Evolutionary conservation across 2,888 invertebrate genomes (phyloP).

Genomic region (Bugula neritina): DNA sequence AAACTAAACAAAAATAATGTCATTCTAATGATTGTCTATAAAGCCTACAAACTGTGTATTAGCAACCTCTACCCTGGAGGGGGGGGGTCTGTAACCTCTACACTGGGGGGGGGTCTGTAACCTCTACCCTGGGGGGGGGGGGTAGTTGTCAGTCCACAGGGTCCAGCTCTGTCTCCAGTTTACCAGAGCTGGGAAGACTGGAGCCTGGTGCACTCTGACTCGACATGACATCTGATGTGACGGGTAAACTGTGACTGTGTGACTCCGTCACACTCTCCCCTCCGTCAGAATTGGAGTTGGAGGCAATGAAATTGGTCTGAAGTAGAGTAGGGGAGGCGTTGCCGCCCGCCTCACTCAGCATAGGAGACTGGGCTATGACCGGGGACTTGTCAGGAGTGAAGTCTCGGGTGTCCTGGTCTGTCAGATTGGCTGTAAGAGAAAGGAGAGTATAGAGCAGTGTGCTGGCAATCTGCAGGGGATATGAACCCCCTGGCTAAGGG

Average conservation of each 20-base stretch:
- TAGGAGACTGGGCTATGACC: background rate
- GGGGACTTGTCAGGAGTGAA: background rate
- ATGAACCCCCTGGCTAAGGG: too few species aligned
- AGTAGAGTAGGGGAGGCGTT: background rate
- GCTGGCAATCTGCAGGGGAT: too few species aligned
- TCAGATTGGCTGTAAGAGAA: background rate
- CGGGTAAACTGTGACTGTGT: background rate
- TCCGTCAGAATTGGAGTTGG: conserved; percentile 13
- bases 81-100: too few species aligned
- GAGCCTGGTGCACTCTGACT: background rate
- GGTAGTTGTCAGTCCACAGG: conserved; percentile 12
- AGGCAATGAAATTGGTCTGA: background rate
- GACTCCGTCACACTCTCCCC: background rate
- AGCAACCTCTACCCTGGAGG: too few species aligned
- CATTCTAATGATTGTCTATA: too few species aligned
- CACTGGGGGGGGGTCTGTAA: too few species aligned
- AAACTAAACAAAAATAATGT: too few species aligned
- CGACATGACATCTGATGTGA: background rate
- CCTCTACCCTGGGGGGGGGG: too few species aligned
- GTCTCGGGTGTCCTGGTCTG: background rate
- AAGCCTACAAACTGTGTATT: too few species aligned
- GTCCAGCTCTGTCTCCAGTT: background rate
- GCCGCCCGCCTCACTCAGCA: background rate
- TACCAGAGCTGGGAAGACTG: background rate
- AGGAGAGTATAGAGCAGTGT: too few species aligned